Evolutionary conservation across 1,140 invertebrate genomes (phyloP), one percentile per base, ranked within the genome.

Genomic region (Drosophila dunni): DNA sequence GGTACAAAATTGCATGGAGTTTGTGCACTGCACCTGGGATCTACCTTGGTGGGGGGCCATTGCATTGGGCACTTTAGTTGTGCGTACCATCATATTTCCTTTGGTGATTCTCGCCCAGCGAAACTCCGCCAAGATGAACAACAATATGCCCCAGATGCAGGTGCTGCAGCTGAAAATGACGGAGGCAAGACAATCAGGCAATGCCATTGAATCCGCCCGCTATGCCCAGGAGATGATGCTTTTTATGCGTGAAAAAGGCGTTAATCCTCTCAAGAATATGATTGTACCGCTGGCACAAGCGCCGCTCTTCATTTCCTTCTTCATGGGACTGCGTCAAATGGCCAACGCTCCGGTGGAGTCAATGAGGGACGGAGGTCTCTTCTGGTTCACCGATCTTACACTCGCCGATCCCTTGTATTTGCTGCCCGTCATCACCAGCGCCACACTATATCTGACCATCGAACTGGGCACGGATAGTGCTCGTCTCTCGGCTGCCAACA

Each of bases 361-460:
- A 91, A 94, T 99, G 94, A 95, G 95, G 70, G 93, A 94, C 17
- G 98, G 98, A n/a, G 99, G 99, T 3, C 67, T 98, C 0, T 95
- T 94, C 57, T 99, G 98, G 98, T 98, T 99, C 91, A 94, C 94
- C 0, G 97, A 99, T 94, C 94, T 99, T 10, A 98, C 97, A 4
- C 78, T 97, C 7, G 93, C 96, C 29, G 99, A 99, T 94, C 98
- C 98, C 9, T 98, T 94, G 92, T 99, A 96, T 86, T 67, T 97
- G 15, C 93, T 99, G 62, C 99, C 99, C 3, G 1, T 98, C 0
- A 93, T 98, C 46, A 98, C 98, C 1, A 95, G 95, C 92, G 81
- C 93, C 0, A 98, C 98, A 4, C 91, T 99, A 67, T 95, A 93
- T 78, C 77, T 95, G 3, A 98, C 97, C 7, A 95, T 99, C 50